Conservation (phyloP, 2,113 vertebrate species). For the Triplophysa dalaica region DNA sequence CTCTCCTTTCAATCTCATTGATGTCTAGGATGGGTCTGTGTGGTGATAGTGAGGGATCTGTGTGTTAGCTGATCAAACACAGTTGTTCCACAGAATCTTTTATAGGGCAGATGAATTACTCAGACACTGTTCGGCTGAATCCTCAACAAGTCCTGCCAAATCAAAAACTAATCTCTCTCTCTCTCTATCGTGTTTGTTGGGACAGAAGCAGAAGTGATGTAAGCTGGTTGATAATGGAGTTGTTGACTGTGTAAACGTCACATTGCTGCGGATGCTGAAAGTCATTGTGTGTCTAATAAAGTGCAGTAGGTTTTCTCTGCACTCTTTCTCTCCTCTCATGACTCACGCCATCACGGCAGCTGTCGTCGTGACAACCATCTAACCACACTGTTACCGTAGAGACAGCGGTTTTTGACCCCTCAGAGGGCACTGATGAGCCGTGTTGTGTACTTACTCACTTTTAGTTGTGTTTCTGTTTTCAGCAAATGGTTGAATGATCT, state of each 20-base stretch:
- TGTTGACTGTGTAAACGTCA: conserved; percentile 10
- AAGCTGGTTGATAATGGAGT: background rate
- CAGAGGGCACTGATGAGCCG: background rate
- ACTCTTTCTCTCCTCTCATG: conserved; percentile 16
- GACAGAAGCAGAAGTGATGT: conserved; percentile 35
- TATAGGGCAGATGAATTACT: too few relatives aligned
- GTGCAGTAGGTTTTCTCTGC: background rate
- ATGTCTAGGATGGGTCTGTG: too few relatives aligned
- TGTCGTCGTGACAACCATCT: conserved; percentile 23
- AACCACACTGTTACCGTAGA: conserved; percentile 7
- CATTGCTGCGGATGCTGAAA: background rate
- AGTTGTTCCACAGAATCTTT: too few relatives aligned
- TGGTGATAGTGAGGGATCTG: too few relatives aligned
- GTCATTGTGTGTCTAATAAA: conserved; percentile 25
- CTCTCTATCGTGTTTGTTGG: background rate
- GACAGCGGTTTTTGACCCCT: background rate
- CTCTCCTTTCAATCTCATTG: too few relatives aligned
- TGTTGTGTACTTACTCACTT: too few relatives aligned
- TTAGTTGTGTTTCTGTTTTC: too few relatives aligned
- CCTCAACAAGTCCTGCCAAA: too few relatives aligned
- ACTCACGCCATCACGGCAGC: background rate
- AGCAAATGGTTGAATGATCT: too few relatives aligned
- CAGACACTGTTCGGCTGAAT: too few relatives aligned
- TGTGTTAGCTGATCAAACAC: too few relatives aligned
- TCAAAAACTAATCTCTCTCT: background rate